phyloP scores from a whole-genome alignment of 2,888 invertebrate species.

The Tridacna crocea region DNA sequence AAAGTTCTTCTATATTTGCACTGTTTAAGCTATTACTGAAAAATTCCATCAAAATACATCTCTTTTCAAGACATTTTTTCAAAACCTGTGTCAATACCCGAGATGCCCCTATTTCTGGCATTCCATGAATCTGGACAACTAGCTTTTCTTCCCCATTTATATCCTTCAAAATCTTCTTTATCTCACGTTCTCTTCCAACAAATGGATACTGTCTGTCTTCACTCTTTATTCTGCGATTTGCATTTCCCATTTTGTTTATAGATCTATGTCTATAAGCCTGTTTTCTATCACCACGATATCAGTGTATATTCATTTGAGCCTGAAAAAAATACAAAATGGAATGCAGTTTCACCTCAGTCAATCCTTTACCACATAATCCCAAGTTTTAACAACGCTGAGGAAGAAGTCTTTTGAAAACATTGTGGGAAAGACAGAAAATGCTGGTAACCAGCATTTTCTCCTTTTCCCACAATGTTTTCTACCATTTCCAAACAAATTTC shows the following conservation, averaged over 20 bases:
- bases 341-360: too few species aligned
- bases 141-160: neutral
- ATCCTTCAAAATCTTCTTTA: neutral
- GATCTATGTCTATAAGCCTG: neutral
- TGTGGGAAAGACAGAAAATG: too few species aligned
- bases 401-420: too few species aligned
- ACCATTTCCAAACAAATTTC: too few species aligned
- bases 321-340: too few species aligned
- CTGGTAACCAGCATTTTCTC: too few species aligned
- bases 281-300: neutral
- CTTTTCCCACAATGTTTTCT: too few species aligned
- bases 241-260: neutral
- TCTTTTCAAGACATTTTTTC: neutral
- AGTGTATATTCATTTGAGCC: too few species aligned
- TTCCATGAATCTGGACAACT: neutral
- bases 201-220: neutral
- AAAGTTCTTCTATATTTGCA: too few species aligned
- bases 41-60: neutral
- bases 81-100: neutral
- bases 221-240: neutral
- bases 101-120: conserved; percentile 1
- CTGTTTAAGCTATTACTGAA: neutral
- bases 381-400: too few species aligned
- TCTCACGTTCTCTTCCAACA: neutral
- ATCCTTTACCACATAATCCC: too few species aligned